phyloP scores from a whole-genome alignment of 2,113 vertebrate genomes.

The Tragelaphus imberbis region DNA sequence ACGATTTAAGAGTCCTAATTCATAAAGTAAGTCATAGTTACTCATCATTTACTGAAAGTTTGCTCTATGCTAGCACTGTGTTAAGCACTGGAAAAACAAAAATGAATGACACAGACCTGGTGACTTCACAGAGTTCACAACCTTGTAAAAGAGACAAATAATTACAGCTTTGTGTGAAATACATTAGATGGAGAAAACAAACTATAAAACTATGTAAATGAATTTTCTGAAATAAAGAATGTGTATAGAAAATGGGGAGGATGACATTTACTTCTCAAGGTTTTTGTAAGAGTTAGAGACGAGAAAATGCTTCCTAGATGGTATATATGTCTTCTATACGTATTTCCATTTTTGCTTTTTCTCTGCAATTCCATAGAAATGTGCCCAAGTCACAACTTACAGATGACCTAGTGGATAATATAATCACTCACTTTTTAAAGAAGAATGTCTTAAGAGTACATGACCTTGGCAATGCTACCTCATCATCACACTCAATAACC shows the following conservation, averaged over 20 bases:
- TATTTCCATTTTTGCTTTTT: background rate
- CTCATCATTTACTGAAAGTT: background rate
- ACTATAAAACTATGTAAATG: slow-evolving; percentile 14
- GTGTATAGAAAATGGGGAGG: background rate
- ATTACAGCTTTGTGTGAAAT: background rate
- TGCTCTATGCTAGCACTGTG: background rate
- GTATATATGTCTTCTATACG: background rate
- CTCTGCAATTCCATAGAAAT: background rate
- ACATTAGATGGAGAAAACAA: background rate
- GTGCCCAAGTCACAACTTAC: background rate
- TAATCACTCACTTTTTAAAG: background rate
- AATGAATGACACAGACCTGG: background rate
- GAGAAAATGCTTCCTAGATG: background rate
- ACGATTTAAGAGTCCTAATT: background rate
- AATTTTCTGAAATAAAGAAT: slow-evolving; percentile 23
- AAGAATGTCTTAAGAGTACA: background rate
- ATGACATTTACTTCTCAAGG: background rate
- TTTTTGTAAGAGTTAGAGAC: background rate
- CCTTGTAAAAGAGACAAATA: background rate
- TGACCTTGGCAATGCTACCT: background rate
- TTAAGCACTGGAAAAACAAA: slow-evolving; percentile 29
- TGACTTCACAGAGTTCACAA: slow-evolving; percentile 15
- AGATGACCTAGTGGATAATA: background rate
- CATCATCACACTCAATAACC: background rate
- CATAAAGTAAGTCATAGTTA: slow-evolving; percentile 16